Evolutionary conservation across 64 coral and sea anemone species (phyloP), one percentile per base, ranked within the genome.

Genomic region (Montipora cactus): DNA sequence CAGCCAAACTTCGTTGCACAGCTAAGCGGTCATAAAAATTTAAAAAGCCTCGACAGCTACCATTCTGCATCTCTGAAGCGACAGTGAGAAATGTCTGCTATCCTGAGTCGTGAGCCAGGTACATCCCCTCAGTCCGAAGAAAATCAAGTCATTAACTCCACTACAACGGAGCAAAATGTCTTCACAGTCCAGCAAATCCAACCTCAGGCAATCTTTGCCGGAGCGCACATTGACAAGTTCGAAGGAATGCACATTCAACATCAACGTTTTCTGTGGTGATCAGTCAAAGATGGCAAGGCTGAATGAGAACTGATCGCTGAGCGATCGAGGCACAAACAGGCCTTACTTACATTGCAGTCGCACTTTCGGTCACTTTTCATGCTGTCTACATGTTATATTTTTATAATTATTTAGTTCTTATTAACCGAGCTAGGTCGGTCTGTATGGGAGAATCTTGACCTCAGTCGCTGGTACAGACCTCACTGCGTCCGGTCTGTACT

Each of bases 171-270:
- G 76, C 46, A 78, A 78, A 78, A 48, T 78, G 76, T 78, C 76
- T 78, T 78, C 44, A 48, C 76, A 78, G 76, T 78, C 76, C 76
- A 78, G 49, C 8, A 78, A 78, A 46, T 78, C 44, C 76, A 78
- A 10, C 76, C 76, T 46, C 25, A 78, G 76, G 76, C 76, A 78
- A 48, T 78, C 15, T 78, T 78, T 78, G 76, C 76, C 53, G 3
- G 53, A 57, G 53, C 2, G 53, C 53, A 57, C 53, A 57, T 57
- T 57, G 53, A 57, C 53, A 57, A 57, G 5, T 57, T 57, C 53
- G 53, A 57, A 57, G 53, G 53, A 6, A 25, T 57, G 53, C 53
- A 57, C 53, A 57, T 57, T 57, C 53, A 57, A 57, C 53, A 57
- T 57, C 53, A 57, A 57, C 53, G 53, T 57, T 57, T 57, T 57